phyloP scores from a whole-genome alignment of 2,888 invertebrate genomes.

The Machimus rusticus region DNA sequence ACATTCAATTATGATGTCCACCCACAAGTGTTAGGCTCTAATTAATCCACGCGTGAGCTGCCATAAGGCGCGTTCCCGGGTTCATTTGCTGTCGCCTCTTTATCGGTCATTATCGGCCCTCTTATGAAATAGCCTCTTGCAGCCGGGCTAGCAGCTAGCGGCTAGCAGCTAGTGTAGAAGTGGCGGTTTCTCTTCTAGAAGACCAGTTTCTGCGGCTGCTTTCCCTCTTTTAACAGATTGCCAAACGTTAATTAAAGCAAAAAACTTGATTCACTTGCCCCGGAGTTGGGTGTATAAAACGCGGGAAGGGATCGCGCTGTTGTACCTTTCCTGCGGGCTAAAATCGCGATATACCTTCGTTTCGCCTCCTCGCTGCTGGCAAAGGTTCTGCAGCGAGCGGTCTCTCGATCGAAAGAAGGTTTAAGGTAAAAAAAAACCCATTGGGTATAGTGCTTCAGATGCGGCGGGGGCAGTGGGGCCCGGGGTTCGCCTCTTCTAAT shows the following conservation, averaged over 20 bases:
- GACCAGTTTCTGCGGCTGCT: background rate
- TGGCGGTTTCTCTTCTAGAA: background rate
- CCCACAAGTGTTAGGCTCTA: slow-evolving; percentile 25
- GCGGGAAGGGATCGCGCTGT: background rate
- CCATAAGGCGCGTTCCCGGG: slow-evolving; percentile 4
- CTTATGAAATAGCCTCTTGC: slow-evolving; percentile 24
- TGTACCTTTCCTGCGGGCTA: background rate
- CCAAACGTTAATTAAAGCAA: slow-evolving; percentile 26
- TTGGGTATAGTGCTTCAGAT: too few species aligned
- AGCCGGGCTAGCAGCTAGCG: background rate
- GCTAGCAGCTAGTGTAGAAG: background rate
- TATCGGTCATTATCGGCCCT: slow-evolving; percentile 26
- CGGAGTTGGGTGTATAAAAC: background rate
- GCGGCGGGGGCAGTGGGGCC: background rate
- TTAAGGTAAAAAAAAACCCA: background rate
- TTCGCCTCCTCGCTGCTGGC: background rate
- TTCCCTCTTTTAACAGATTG: background rate
- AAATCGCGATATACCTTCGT: slow-evolving; percentile 4
- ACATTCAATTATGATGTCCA: slow-evolving; percentile 19
- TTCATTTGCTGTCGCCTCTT: slow-evolving; percentile 13
- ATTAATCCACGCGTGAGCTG: slow-evolving; percentile 30
- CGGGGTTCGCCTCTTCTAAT: background rate
- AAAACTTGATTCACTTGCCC: slow-evolving; percentile 23
- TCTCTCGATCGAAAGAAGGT: background rate
- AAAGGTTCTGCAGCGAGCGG: background rate